Percentiles rank a stretch among this genome's conserved stretches.
These are phyloP conservation scores for Nipponacmea schrenckii DNA, from an alignment of 2,888 invertebrate species.

Conservation along the genomic window DNA sequence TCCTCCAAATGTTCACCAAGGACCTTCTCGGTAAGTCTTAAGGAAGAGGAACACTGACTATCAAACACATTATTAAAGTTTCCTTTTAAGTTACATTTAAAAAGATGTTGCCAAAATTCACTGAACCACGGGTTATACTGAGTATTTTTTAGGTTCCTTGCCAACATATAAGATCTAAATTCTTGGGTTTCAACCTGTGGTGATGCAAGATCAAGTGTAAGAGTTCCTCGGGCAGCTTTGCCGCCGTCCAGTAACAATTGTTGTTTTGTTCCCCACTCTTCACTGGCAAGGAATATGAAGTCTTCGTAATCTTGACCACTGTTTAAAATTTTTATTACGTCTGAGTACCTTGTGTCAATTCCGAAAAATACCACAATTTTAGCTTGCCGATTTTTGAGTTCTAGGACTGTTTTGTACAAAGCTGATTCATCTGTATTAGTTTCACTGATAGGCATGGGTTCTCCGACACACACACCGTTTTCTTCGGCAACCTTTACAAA, in stretches of 20 bases:
- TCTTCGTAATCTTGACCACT: constrained; percentile 28
- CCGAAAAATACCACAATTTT: constrained; percentile 60
- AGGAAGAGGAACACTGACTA: constrained; percentile 28
- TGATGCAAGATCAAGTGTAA: constrained; percentile 44
- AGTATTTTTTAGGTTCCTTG: constrained; percentile 29
- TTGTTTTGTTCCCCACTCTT: constrained; percentile 51
- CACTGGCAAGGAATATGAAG: constrained; percentile 53
- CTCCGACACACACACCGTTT: constrained; percentile 51
- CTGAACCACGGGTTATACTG: constrained; percentile 52
- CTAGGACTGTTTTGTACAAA: constrained; percentile 28
- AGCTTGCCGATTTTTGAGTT: constrained; percentile 29
- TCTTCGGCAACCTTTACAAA: constrained; percentile 41
- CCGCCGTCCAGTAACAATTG: constrained; percentile 37
- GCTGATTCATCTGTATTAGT: constrained; percentile 27
- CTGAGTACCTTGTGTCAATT: constrained; percentile 42
- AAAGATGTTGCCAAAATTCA: constrained; percentile 53
- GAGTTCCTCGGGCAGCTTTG: constrained; percentile 42
- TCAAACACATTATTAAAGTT: constrained; percentile 43
- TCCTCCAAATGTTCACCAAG: constrained; percentile 33
- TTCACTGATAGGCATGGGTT: constrained; percentile 41
- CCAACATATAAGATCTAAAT: constrained; percentile 22
- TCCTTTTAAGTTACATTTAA: constrained; percentile 44
- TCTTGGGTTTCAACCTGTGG: constrained; percentile 14
- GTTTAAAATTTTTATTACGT: constrained; percentile 41
- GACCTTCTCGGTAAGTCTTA: constrained; percentile 27